Evolutionary conservation across 2,113 vertebrate species (phyloP).

Genomic region (human (Homo sapiens)): GRCh38 chr3:148313501-148314000

Average conservation of each 20-base stretch:
- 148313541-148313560: not conserved
- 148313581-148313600: not conserved
- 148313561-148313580: not conserved
- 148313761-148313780: not conserved
- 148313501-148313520: not conserved
- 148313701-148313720: not conserved
- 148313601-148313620: not conserved
- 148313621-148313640: not conserved
- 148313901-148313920: not conserved
- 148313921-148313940: not conserved
- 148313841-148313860: not conserved
- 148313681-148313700: not conserved
- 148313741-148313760: not conserved
- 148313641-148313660: not conserved
- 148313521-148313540: not conserved
- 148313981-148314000: not conserved
- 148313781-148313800: not conserved
- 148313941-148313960: not conserved
- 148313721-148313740: not conserved
- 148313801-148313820: not conserved
- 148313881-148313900: not conserved
- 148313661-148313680: not conserved
- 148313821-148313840: not conserved
- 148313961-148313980: not conserved
- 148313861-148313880: not conserved